phyloP scores from a whole-genome alignment of 2,888 invertebrate species.

The Tetranychus piercei region DNA sequence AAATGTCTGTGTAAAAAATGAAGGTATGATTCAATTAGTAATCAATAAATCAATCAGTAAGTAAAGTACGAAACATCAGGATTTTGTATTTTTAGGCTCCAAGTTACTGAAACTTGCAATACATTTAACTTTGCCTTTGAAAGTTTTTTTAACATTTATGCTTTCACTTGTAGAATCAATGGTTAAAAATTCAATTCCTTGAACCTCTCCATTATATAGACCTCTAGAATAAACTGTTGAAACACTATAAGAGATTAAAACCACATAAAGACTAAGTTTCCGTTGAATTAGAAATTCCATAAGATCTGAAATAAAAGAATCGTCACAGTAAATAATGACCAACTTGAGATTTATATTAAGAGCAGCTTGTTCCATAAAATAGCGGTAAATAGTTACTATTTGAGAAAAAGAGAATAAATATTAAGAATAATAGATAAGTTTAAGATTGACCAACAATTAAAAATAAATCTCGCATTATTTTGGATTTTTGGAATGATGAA shows the following conservation, averaged over 20 bases:
- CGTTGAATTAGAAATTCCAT: not conserved
- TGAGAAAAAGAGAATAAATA: not conserved
- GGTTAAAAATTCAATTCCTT: not conserved
- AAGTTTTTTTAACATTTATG: not conserved
- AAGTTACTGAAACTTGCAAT: not conserved
- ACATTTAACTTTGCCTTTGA: not conserved
- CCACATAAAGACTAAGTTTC: not conserved
- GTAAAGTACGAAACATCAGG: too few species aligned
- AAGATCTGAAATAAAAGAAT: not conserved
- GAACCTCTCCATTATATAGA: not conserved
- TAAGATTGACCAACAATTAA: not conserved
- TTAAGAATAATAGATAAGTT: not conserved
- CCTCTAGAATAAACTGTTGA: not conserved
- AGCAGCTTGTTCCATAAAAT: constrained; percentile 4
- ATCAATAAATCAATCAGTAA: too few species aligned
- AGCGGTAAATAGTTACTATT: not conserved
- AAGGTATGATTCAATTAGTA: too few species aligned
- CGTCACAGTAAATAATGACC: constrained; percentile 4
- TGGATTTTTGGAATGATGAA: not conserved
- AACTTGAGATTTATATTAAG: not conserved
- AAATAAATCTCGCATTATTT: not conserved
- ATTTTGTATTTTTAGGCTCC: too few species aligned
- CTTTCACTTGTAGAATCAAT: not conserved
- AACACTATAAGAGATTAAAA: not conserved
- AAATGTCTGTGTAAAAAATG: too few species aligned